phyloP scores from a whole-genome alignment of 2,888 invertebrate genomes.

The Melinopterus prodromus region DNA sequence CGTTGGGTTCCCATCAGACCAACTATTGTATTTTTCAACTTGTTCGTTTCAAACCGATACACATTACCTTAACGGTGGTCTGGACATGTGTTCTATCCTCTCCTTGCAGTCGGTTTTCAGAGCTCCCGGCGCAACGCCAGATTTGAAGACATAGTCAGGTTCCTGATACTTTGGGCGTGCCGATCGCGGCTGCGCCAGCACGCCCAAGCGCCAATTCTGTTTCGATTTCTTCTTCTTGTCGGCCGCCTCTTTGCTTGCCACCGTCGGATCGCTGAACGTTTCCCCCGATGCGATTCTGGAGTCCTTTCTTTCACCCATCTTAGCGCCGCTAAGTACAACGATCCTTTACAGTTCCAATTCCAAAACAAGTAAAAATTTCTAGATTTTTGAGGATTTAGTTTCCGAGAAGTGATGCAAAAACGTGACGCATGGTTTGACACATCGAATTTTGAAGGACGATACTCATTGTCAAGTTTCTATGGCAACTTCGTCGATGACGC shows the following conservation, averaged over 20 bases:
- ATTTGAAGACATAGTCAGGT: constrained; percentile 20
- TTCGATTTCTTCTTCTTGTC: constrained; percentile 32
- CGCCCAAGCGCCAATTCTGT: constrained; percentile 44
- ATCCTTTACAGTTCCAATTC: not conserved
- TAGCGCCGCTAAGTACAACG: not conserved
- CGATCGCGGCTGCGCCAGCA: constrained; percentile 42
- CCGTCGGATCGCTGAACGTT: not conserved
- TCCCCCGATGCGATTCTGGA: not conserved
- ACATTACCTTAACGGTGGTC: constrained; percentile 35
- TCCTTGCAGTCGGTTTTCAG: constrained; percentile 30
- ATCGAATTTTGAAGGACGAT: not conserved
- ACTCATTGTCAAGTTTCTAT: not conserved
- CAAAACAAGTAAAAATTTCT: not conserved
- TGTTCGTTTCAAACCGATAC: too few species aligned
- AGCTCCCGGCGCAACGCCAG: constrained; percentile 36
- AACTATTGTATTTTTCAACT: too few species aligned
- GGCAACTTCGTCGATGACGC: not conserved
- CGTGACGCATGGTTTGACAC: not conserved
- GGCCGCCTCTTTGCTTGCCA: not conserved
- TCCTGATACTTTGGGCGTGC: constrained; percentile 35
- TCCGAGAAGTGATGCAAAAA: not conserved
- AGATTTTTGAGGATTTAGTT: not conserved
- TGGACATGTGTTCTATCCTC: constrained; percentile 39
- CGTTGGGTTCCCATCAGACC: too few species aligned
- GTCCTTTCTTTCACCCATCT: not conserved